Evolutionary conservation across 2,888 invertebrate genomes (phyloP).

Genomic region (Hemistola chrysoprasaria): DNA sequence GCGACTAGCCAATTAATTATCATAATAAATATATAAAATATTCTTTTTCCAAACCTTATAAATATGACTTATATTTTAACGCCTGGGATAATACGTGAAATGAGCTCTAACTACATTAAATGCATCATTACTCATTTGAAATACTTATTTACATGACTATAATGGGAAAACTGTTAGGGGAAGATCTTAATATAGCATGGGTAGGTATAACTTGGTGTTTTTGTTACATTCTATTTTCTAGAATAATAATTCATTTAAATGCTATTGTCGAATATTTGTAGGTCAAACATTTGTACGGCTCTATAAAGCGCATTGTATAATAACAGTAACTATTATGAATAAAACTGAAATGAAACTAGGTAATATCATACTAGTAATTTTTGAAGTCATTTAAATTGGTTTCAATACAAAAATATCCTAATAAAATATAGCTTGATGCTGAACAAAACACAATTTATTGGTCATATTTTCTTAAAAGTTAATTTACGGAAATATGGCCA

Average conservation of each 20-base stretch:
- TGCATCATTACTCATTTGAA: slow-evolving; percentile 66
- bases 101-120: slow-evolving; percentile 74
- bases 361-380: too few relatives aligned
- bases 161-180: slow-evolving; percentile 28
- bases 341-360: slow-evolving; percentile 9
- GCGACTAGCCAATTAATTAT: slow-evolving; percentile 72
- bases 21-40: slow-evolving; percentile 42
- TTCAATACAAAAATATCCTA: too few relatives aligned
- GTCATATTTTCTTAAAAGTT: too few relatives aligned
- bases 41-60: slow-evolving; percentile 37
- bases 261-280: not conserved
- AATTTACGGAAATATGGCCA: too few relatives aligned
- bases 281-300: too few relatives aligned
- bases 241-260: not conserved
- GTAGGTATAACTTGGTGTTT: slow-evolving; percentile 9
- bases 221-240: not conserved
- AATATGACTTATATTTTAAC: slow-evolving; percentile 42
- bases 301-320: not conserved
- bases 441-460: too few relatives aligned
- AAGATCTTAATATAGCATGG: slow-evolving; percentile 11
- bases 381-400: too few relatives aligned
- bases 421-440: too few relatives aligned
- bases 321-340: slow-evolving; percentile 1
- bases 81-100: slow-evolving; percentile 43
- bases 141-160: slow-evolving; percentile 66